Conservation (phyloP, 2,888 invertebrate genomes). For the Smittia aterrima region DNA sequence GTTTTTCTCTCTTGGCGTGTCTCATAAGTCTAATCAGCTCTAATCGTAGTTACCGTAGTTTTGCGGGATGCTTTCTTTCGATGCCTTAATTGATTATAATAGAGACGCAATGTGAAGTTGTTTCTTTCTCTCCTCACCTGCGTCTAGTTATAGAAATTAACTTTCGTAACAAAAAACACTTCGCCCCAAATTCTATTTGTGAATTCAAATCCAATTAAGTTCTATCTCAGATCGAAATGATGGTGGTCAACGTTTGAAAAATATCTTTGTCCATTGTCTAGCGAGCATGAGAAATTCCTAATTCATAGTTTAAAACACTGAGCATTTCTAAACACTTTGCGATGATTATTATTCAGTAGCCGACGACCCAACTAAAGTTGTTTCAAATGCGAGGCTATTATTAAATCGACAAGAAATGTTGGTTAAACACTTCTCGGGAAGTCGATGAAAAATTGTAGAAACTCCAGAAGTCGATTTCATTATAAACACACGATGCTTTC, state of each 20-base stretch:
- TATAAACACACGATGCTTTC: constrained; percentile 8
- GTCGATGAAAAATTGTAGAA: neutral
- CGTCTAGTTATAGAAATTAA: neutral
- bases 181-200: constrained; percentile 14
- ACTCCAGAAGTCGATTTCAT: constrained; percentile 38
- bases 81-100: constrained; percentile 38
- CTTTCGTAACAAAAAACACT: neutral
- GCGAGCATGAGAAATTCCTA: constrained; percentile 3
- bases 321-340: constrained; percentile 36
- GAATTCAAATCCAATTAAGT: constrained; percentile 31
- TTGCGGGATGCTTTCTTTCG: neutral
- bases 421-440: constrained; percentile 20
- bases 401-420: constrained; percentile 32
- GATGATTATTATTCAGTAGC: constrained; percentile 21
- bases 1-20: constrained; percentile 33
- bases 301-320: constrained; percentile 28
- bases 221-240: constrained; percentile 26
- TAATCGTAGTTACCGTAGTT: neutral
- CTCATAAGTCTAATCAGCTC: constrained; percentile 37
- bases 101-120: constrained; percentile 3
- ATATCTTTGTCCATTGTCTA: neutral
- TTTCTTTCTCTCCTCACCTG: neutral
- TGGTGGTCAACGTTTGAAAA: constrained; percentile 17
- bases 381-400: constrained; percentile 33
- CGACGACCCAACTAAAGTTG: neutral